Percentiles rank a stretch among this genome's conserved stretches.
These are phyloP conservation scores for Sarcophaga carnaria DNA, from an alignment of 2,888 invertebrate species.

Conservation along the genomic window DNA sequence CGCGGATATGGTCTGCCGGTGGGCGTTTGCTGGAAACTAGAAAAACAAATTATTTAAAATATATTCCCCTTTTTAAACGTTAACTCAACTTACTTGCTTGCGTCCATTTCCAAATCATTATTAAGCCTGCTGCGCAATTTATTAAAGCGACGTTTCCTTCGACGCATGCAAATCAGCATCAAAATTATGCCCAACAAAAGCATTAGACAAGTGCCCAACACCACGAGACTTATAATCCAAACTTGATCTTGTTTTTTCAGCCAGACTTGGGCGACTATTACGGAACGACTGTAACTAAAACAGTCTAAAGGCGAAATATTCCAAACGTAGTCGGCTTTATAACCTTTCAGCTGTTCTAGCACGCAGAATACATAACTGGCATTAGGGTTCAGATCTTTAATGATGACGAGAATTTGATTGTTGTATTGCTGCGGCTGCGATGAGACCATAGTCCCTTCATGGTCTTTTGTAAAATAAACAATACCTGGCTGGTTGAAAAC, in stretches of 20 bases:
- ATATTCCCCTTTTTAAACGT: no score
- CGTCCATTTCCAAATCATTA: neutral
- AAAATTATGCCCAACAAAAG: constrained; percentile 70
- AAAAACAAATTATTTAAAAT: no score
- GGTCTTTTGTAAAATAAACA: neutral
- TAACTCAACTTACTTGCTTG: no score
- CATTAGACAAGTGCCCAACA: constrained; percentile 69
- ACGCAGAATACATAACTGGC: constrained; percentile 74
- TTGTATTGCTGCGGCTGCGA: neutral
- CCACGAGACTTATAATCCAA: constrained; percentile 68
- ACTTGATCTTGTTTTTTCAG: constrained; percentile 61
- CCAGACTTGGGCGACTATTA: constrained; percentile 71
- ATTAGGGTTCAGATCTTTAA: constrained; percentile 61
- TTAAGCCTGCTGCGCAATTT: neutral
- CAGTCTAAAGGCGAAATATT: constrained; percentile 74
- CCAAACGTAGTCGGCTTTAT: neutral
- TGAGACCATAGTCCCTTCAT: neutral
- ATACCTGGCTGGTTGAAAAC: neutral
- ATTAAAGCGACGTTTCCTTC: constrained; percentile 14
- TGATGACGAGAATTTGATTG: neutral
- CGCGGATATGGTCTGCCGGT: neutral
- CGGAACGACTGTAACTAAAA: constrained; percentile 65
- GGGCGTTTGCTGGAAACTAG: neutral
- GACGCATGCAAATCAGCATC: constrained; percentile 70
- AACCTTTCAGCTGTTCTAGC: constrained; percentile 38